Evolutionary conservation across 2,797 vertebrate species (phyloP).

Genomic region (Sebastes wilsoni): DNA sequence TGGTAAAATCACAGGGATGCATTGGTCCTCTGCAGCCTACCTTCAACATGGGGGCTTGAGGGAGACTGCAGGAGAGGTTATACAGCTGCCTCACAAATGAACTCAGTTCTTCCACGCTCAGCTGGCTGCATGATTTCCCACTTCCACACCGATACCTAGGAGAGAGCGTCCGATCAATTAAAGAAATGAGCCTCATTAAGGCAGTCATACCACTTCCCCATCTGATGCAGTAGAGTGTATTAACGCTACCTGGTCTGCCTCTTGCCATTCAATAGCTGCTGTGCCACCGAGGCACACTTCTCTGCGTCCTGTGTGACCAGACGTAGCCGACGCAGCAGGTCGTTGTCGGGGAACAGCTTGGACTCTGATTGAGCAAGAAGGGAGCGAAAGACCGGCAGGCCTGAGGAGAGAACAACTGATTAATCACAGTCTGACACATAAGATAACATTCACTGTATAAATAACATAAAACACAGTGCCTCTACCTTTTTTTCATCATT

Average conservation of each 20-base stretch:
- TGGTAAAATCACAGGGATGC: neutral
- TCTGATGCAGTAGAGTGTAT: neutral
- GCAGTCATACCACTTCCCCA: neutral
- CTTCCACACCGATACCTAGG: conserved; percentile 90
- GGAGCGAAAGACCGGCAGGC: conserved; percentile 88
- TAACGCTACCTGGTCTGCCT: conserved; percentile 89
- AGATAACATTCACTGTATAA: neutral
- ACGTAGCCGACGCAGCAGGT: conserved; percentile 90
- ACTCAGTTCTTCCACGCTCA: conserved; percentile 92
- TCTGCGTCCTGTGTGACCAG: conserved; percentile 92
- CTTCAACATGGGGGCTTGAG: conserved; percentile 91
- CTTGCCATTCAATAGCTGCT: conserved; percentile 93
- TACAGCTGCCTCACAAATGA: conserved; percentile 94
- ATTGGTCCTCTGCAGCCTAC: conserved; percentile 67
- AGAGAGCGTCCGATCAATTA: conserved; percentile 3
- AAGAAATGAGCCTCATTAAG: conserved; percentile 5
- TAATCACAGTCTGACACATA: neutral
- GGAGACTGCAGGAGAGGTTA: conserved; percentile 91
- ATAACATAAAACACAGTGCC: neutral
- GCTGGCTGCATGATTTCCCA: conserved; percentile 91
- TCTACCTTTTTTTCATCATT: neutral
- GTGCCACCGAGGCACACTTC: conserved; percentile 92
- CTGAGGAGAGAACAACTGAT: conserved; percentile 68
- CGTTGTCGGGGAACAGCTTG: conserved; percentile 91
- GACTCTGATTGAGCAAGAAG: conserved; percentile 91